Evolutionary conservation across 1,140 invertebrate species (phyloP), one percentile per base, ranked within the genome.

Genomic region (Heliconius hewitsoni): DNA sequence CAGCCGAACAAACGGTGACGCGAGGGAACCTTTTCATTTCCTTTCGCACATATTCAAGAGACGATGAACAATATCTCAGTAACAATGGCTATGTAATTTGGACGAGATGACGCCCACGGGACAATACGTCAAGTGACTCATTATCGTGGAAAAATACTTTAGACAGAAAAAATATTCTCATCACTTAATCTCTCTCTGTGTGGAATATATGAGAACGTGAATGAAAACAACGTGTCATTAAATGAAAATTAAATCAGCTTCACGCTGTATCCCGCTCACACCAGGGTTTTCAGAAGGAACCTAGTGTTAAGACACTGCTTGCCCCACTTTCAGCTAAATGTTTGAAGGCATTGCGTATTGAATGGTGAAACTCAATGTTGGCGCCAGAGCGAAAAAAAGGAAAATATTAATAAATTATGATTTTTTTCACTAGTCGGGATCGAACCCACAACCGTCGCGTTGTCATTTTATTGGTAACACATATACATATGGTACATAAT

Each of bases 11-110:
- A 90, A 86, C 83, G 84, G 83, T 83, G 83, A 79, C 84, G 82
- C 85, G 57, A 74, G 86, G 83, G 88, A 88, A 91, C 87, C 86
- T 86, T 91, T 93, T 91, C 89, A 91, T 91, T 92, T 90, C 91
- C 90, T 90, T 88, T 90, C 87, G 87, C 90, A 91, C 88, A 91
- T 91, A 91, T 91, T 91, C 90, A 90, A 85, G 87, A 89, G 84
- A 82, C 86, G 85, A 85, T 85, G 89, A 90, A 92, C 90, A 92
- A 91, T 92, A 90, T 93, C 89, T 89, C 88, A 88, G 83, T 89
- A 90, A 93, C 91, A 92, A 92, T 93, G 82, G 90, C 88, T 89
- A 87, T 89, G 90, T 92, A 93, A 93, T 93, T 93, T 90, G 89
- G 89, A 89, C 84, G 90, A 90, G 88, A 90, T 88, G 85, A 84